These are phyloP conservation scores for Chondrosia reniformis DNA, from an alignment of 37 sponge, comb jelly and placozoan genomes.

Conservation along the genomic window DNA sequence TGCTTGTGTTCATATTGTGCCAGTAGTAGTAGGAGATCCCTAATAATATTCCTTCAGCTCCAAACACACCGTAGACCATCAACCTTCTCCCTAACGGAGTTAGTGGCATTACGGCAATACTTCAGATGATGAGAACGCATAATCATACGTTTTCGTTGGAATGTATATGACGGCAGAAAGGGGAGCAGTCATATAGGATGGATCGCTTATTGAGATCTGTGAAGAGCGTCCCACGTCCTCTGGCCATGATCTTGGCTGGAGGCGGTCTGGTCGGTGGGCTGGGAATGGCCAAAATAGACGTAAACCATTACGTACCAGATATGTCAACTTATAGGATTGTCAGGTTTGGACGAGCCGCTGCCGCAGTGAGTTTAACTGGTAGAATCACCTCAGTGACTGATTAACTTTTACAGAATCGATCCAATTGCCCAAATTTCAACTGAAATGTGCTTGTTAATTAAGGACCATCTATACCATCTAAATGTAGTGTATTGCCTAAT, in stretches of 20 bases:
- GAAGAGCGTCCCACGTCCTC: no score
- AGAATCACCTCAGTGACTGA: no score
- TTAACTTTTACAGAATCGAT: no score
- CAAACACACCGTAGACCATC: conserved; percentile 38
- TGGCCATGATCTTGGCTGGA: not conserved
- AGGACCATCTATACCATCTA: no score
- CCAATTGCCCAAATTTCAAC: no score
- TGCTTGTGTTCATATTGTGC: conserved; percentile 57
- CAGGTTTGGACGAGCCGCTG: conserved; percentile 75
- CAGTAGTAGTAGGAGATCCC: conserved; percentile 36
- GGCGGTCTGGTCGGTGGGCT: conserved; percentile 5
- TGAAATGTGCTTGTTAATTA: no score
- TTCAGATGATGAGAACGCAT: no score
- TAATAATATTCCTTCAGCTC: conserved; percentile 34
- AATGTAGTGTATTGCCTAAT: no score
- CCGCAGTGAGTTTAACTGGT: conserved; percentile 56
- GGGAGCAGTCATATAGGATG: no score
- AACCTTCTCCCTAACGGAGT: conserved; percentile 51
- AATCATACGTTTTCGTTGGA: no score
- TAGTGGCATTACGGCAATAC: conserved; percentile 57
- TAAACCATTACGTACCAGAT: not conserved
- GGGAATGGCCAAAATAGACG: not conserved
- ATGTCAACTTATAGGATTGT: conserved; percentile 53
- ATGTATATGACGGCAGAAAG: no score
- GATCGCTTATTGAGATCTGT: no score